Percentiles rank a stretch among this genome's conserved stretches.
phyloP scores from a whole-genome alignment of 2,888 invertebrate genomes.

The Drosophila differens region DNA sequence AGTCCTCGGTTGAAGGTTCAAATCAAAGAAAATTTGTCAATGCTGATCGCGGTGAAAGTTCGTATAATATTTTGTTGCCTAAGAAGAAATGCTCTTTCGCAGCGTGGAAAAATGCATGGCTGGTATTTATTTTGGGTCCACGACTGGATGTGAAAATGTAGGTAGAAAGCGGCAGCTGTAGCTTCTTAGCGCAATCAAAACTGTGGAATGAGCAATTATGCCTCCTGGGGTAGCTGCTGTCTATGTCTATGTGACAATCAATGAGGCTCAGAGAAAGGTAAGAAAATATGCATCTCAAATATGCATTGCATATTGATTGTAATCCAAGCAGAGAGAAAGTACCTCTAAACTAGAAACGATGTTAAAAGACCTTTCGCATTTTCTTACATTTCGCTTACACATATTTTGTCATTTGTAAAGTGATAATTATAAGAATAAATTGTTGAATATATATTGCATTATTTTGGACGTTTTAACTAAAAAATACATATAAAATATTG shows the following conservation, averaged over 20 bases:
- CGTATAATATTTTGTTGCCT: constrained; percentile 25
- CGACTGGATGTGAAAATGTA: constrained; percentile 43
- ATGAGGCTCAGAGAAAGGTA: constrained; percentile 17
- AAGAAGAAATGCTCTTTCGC: constrained; percentile 6
- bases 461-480: too few relatives aligned
- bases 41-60: constrained; percentile 68
- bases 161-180: constrained; percentile 54
- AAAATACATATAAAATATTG: too few relatives aligned
- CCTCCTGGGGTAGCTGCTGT: constrained; percentile 17
- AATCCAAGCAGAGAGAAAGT: not conserved
- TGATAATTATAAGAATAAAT: not conserved
- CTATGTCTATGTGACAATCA: constrained; percentile 28
- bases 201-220: constrained; percentile 21
- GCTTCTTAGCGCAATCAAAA: constrained; percentile 34
- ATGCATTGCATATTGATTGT: constrained; percentile 36
- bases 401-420: not conserved
- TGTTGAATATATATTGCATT: not conserved
- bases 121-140: constrained; percentile 10
- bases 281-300: constrained; percentile 20
- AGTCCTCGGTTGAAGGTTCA: constrained; percentile 63
- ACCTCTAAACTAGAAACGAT: not conserved
- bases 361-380: not conserved
- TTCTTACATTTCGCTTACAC: not conserved
- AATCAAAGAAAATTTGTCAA: constrained; percentile 65
- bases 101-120: constrained; percentile 50